Evolutionary conservation across 1,140 invertebrate species (phyloP), one percentile per base, ranked within the genome.

Genomic region (Spodoptera frugiperda): DNA sequence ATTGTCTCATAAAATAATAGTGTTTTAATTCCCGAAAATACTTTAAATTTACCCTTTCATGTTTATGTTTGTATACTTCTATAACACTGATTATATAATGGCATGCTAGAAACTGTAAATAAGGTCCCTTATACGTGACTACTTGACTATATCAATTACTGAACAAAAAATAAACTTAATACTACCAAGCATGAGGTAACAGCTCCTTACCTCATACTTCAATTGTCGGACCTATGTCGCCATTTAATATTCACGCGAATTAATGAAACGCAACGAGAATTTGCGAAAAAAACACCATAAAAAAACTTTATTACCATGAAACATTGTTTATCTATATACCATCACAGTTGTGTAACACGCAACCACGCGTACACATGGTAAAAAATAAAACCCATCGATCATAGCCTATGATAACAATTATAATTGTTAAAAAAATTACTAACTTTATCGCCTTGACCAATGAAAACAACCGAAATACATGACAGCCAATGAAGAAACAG

Each of bases 331-430:
- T 87, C 82, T 80, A 55, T 82, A 67, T 79, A 54, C 77, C 81
- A 84, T 83, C 83, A 51, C 48, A 46, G 51, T 57, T 54, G 49
- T 25, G 48, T 63, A 68, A 49, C 84, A 85, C 82, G 84, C 84
- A 83, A 85, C 78, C 74, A 74, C 79, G 76, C 78, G 75, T 77
- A 68, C 11, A 39, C 76, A 84, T 53, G 57, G 61, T 61, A 79
- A 84, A 83, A 81, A 83, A 84, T 76, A 68, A 78, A 82, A 84
- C 72, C 76, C 77, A 82, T 81, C 59, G 84, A 84, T 86, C 71
- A 78, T 78, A 82, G 78, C 68, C 82, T 86, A 84, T 82, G 81
- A 84, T 84, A 84, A 82, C 77, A 78, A 80, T 71, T 68, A 77
- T 71, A 81, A 74, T 78, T 80, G 39, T 81, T 63, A 49, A 63